These are phyloP conservation scores for Coptotermes formosanus DNA, from an alignment of 1,140 invertebrate genomes.

Conservation along the genomic window DNA sequence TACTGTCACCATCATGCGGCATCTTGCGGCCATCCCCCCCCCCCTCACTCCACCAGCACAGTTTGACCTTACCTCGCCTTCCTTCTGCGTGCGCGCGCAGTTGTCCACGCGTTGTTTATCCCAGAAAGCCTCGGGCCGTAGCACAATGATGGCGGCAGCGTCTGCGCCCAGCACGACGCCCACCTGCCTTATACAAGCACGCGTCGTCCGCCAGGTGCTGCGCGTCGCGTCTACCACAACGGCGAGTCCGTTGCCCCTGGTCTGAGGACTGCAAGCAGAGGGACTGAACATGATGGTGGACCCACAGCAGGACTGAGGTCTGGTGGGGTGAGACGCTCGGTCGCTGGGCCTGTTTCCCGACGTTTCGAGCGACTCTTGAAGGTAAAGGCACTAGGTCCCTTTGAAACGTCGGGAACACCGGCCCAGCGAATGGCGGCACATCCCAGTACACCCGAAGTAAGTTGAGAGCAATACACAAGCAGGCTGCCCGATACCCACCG, in stretches of 20 bases:
- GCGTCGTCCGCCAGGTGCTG: slow-evolving; percentile 60
- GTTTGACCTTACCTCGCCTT: slow-evolving; percentile 58
- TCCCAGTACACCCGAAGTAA: too few species aligned
- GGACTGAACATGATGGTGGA: too few species aligned
- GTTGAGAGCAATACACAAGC: too few species aligned
- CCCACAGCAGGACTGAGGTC: too few species aligned
- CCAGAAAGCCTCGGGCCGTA: slow-evolving; percentile 71
- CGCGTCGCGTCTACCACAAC: slow-evolving; percentile 64
- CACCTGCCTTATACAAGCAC: slow-evolving; percentile 59
- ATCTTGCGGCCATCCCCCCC: too few species aligned
- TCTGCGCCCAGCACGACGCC: slow-evolving; percentile 53
- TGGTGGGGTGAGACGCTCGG: too few species aligned
- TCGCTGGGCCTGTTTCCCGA: too few species aligned
- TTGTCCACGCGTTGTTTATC: slow-evolving; percentile 70
- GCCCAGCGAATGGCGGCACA: too few species aligned
- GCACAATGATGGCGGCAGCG: slow-evolving; percentile 57
- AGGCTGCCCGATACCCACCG: too few species aligned
- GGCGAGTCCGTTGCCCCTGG: slow-evolving; percentile 54
- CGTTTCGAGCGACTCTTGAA: too few species aligned
- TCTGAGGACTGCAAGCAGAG: slow-evolving; percentile 46
- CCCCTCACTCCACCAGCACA: neutral
- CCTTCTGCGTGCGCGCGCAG: slow-evolving; percentile 62
- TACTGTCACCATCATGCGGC: neutral
- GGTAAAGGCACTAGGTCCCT: too few species aligned
- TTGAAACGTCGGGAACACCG: too few species aligned